phyloP scores from a whole-genome alignment of 2,797 vertebrate genomes.

The Enteromius viviparus region DNA sequence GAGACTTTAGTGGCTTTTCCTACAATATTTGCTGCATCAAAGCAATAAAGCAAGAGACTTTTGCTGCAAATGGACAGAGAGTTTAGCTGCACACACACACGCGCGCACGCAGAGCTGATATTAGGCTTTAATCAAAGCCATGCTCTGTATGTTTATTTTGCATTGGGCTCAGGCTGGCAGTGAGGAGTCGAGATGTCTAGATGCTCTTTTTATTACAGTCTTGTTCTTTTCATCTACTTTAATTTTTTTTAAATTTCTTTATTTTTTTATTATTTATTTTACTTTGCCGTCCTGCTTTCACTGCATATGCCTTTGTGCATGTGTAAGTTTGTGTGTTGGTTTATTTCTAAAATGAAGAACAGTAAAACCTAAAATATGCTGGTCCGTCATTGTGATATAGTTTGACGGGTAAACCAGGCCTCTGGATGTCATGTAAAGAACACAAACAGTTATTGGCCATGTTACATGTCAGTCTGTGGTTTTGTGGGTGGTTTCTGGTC shows the following conservation, averaged over 20 bases:
- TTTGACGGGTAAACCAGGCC: background rate
- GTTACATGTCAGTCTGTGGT: background rate
- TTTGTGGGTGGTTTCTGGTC: background rate
- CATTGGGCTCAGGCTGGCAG: conserved; percentile 84
- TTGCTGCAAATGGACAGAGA: conserved; percentile 61
- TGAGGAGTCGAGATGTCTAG: conserved; percentile 84
- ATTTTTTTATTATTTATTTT: conserved; percentile 58
- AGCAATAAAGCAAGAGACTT: conserved; percentile 74
- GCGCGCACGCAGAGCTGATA: conserved; percentile 72
- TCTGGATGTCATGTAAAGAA: background rate
- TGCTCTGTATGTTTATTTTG: conserved; percentile 88
- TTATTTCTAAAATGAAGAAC: background rate
- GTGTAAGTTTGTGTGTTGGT: background rate
- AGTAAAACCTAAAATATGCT: background rate
- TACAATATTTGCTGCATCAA: conserved; percentile 73
- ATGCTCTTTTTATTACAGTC: conserved; percentile 87
- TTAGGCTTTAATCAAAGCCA: conserved; percentile 97
- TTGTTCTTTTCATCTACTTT: conserved; percentile 92
- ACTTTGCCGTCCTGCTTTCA: background rate
- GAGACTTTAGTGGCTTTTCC: conserved; percentile 73
- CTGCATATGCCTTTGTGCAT: background rate
- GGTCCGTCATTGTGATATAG: too few species aligned
- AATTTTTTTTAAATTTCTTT: conserved; percentile 72
- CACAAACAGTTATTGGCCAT: background rate
- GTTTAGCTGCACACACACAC: conserved; percentile 48